phyloP scores from a whole-genome alignment of 2,797 vertebrate genomes.

The Eleutherodactylus coqui region DNA sequence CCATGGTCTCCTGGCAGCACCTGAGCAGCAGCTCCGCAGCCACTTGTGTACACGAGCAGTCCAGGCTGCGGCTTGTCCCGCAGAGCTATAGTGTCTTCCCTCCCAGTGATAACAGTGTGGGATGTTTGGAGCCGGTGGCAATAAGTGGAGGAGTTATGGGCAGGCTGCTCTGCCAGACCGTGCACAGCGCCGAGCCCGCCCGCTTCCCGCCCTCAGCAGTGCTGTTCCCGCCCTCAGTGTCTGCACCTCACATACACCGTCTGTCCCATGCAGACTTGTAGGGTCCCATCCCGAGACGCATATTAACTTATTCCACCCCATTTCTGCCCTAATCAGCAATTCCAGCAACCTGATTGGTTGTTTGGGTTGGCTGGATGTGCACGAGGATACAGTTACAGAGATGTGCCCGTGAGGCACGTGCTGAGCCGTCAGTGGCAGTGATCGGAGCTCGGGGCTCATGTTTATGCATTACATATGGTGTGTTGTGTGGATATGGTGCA shows the following conservation, averaged over 20 bases:
- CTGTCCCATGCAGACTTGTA: conserved; percentile 73
- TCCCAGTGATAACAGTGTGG: conserved; percentile 42
- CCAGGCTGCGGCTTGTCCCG: not conserved
- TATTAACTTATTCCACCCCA: too few species aligned
- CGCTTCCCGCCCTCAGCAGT: conserved; percentile 59
- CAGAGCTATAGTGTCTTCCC: conserved; percentile 30
- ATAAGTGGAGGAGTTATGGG: conserved; percentile 35
- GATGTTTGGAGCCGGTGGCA: not conserved
- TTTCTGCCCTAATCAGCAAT: too few species aligned
- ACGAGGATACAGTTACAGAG: too few species aligned
- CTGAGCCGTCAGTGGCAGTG: too few species aligned
- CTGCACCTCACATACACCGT: conserved; percentile 73
- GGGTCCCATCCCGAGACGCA: too few species aligned
- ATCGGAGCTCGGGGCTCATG: too few species aligned
- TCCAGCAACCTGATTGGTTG: too few species aligned
- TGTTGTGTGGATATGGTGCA: too few species aligned
- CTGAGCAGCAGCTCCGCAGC: not conserved
- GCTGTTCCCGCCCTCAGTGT: conserved; percentile 64
- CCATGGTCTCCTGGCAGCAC: conserved; percentile 5
- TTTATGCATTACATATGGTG: too few species aligned
- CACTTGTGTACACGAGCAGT: not conserved
- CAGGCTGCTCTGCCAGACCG: conserved; percentile 14
- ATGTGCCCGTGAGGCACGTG: too few species aligned
- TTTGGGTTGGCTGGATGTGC: too few species aligned
- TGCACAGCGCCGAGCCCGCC: conserved; percentile 57